Evolutionary conservation across 2,113 vertebrate genomes (phyloP).

Genomic region (Oncorhynchus nerka): DNA sequence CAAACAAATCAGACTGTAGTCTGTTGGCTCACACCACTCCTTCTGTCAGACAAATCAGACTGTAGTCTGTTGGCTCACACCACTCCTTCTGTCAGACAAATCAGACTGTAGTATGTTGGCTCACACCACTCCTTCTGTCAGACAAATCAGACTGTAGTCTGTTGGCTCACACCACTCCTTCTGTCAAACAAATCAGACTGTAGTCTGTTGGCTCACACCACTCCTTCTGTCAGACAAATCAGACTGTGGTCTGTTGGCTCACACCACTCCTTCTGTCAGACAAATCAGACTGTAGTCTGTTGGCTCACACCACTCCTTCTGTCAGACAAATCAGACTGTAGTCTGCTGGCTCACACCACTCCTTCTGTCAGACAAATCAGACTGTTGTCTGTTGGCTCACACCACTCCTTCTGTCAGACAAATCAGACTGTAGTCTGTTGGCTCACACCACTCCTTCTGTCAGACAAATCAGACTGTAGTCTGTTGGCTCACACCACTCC

Average conservation of each 20-base stretch:
- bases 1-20: not conserved
- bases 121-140: constrained; percentile 3
- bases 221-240: not conserved
- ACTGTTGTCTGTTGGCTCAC: too few relatives aligned
- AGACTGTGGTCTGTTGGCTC: too few relatives aligned
- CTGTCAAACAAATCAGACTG: not conserved
- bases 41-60: not conserved
- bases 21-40: not conserved
- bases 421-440: too few relatives aligned
- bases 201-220: not conserved
- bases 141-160: not conserved
- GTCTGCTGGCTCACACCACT: not conserved
- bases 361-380: not conserved
- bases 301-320: not conserved
- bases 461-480: not conserved
- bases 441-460: not conserved
- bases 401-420: constrained; percentile 4
- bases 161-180: not conserved
- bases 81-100: not conserved
- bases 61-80: not conserved
- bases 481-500: not conserved
- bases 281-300: too few relatives aligned
- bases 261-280: constrained; percentile 4
- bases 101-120: too few relatives aligned
- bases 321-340: not conserved